Evolutionary conservation across 2,113 vertebrate species (phyloP).

Genomic region (Alectura lathami): DNA sequence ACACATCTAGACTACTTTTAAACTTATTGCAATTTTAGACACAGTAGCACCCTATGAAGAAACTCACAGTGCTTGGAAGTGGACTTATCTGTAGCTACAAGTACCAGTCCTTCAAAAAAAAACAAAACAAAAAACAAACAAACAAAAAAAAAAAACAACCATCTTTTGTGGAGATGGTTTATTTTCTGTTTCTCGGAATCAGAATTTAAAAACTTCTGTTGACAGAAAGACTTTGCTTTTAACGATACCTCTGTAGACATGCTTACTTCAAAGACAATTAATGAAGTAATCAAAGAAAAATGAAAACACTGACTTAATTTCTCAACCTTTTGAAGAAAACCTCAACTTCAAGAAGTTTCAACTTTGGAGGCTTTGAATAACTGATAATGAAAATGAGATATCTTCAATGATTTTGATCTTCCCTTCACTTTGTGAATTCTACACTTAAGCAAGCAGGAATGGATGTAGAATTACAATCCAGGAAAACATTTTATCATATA

Average conservation of each 20-base stretch:
- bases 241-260: not conserved
- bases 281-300: not conserved
- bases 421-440: not conserved
- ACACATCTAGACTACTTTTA: not conserved
- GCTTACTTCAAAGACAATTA: not conserved
- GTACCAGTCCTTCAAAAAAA: not conserved
- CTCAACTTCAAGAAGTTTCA: not conserved
- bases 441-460: not conserved
- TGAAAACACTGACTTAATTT: not conserved
- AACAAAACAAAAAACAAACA: too few species aligned
- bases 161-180: not conserved
- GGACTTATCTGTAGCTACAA: not conserved
- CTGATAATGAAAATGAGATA: not conserved
- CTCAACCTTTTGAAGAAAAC: not conserved
- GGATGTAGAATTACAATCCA: not conserved
- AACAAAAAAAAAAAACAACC: too few species aligned
- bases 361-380: not conserved
- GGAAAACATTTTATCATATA: not conserved
- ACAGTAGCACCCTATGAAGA: not conserved
- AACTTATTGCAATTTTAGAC: not conserved
- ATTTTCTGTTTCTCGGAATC: not conserved
- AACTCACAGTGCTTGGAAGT: not conserved
- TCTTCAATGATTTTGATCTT: not conserved
- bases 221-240: not conserved
- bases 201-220: not conserved